These are phyloP conservation scores for Hucho hucho DNA, from an alignment of 2,113 vertebrate genomes.

Conservation along the genomic window DNA sequence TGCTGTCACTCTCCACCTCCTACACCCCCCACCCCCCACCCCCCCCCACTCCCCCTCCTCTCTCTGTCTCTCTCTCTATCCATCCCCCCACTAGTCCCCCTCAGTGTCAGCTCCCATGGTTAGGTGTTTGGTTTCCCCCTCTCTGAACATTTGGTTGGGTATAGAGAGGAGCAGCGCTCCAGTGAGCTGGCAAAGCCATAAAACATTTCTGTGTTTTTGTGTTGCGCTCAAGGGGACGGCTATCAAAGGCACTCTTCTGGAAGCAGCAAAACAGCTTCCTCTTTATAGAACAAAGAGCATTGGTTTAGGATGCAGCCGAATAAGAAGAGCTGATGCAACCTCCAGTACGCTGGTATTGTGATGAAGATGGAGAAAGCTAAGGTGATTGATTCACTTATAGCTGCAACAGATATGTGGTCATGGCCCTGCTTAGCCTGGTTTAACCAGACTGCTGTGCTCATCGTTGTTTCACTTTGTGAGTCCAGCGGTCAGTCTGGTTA, in stretches of 20 bases:
- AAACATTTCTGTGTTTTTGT: slow-evolving; percentile 46
- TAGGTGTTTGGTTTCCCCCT: slow-evolving; percentile 6
- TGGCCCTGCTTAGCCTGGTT: no score
- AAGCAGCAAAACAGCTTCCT: slow-evolving; percentile 36
- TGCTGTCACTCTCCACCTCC: slow-evolving; percentile 37
- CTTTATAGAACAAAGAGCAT: slow-evolving; percentile 44
- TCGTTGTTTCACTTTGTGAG: no score
- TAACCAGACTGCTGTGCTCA: no score
- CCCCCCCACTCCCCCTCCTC: background rate
- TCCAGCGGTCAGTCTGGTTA: no score
- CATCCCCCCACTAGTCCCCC: slow-evolving; percentile 25
- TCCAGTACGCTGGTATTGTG: background rate
- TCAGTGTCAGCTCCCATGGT: slow-evolving; percentile 18
- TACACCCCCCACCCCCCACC: no score
- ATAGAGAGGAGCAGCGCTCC: slow-evolving; percentile 25
- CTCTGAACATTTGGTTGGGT: slow-evolving; percentile 22
- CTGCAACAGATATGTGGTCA: no score
- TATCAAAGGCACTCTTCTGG: slow-evolving; percentile 42
- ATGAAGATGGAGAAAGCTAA: background rate
- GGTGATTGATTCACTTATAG: background rate
- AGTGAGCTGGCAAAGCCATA: slow-evolving; percentile 24
- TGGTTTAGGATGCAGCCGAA: background rate
- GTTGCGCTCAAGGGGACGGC: slow-evolving; percentile 32
- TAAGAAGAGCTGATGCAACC: background rate
- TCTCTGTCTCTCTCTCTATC: slow-evolving; percentile 26